Percentiles rank a stretch among this genome's conserved stretches.
Evolutionary conservation across 2,888 invertebrate species (phyloP).

Genomic region (Amphipoea oculea): DNA sequence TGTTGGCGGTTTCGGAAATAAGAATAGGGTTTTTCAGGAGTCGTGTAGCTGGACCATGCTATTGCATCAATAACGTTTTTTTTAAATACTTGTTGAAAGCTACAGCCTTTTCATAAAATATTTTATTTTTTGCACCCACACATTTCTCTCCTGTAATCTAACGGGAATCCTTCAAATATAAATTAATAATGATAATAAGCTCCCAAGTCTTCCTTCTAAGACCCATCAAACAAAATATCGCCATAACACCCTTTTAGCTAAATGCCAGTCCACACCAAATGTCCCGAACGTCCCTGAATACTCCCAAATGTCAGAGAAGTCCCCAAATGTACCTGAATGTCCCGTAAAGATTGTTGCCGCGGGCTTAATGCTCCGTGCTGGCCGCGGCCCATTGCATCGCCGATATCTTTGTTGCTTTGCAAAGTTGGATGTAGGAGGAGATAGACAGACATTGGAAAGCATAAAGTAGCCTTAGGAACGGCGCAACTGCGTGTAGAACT

Average conservation of each 20-base stretch:
- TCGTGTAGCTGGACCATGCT: neutral
- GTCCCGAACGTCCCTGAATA: conserved; percentile 18
- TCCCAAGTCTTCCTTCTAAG: neutral
- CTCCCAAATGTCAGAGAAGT: conserved; percentile 55
- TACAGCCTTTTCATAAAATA: neutral
- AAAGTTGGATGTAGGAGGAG: conserved; percentile 52
- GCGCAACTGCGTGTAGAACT: conserved; percentile 10
- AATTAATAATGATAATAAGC: neutral
- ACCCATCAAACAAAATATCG: conserved; percentile 35
- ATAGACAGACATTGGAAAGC: conserved; percentile 35
- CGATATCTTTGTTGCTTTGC: conserved; percentile 64
- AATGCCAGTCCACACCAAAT: conserved; percentile 51
- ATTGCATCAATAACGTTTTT: neutral
- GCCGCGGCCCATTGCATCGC: conserved; percentile 69
- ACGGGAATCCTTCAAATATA: neutral
- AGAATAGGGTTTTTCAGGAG: conserved; percentile 18
- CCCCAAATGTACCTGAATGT: conserved; percentile 50
- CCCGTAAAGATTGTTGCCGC: conserved; percentile 66
- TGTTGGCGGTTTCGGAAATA: conserved; percentile 17
- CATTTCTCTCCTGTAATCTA: neutral
- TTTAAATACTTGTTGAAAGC: neutral
- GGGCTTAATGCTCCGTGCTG: conserved; percentile 65
- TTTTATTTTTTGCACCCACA: neutral
- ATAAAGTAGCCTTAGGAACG: conserved; percentile 50
- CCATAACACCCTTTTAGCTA: conserved; percentile 59